Conservation (phyloP, 2,888 invertebrate species). For the Salticus scenicus region DNA sequence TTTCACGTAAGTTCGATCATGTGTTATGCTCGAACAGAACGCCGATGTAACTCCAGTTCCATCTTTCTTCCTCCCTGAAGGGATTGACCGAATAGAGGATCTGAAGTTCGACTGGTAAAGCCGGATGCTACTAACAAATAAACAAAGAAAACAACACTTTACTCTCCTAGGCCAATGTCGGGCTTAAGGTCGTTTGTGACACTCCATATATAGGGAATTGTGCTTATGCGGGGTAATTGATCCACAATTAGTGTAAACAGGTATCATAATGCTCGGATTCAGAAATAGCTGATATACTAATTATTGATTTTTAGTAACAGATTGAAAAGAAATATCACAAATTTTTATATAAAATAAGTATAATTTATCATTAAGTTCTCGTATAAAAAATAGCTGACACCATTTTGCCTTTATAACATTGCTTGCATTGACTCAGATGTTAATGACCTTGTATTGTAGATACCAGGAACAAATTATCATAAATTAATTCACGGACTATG, state of each 20-base stretch:
- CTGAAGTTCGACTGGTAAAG: slow-evolving; percentile 46
- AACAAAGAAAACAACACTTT: not conserved
- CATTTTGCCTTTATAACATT: too few species aligned
- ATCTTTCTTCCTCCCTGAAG: slow-evolving; percentile 31
- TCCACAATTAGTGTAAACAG: slow-evolving; percentile 6
- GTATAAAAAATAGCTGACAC: too few species aligned
- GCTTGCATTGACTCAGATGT: too few species aligned
- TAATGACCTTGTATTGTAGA: too few species aligned
- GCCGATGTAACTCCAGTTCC: slow-evolving; percentile 26
- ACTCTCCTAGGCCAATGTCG: slow-evolving; percentile 58
- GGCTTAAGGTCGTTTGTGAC: slow-evolving; percentile 60
- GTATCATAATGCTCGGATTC: not conserved
- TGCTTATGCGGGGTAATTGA: slow-evolving; percentile 19
- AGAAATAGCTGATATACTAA: too few species aligned
- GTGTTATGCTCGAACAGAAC: slow-evolving; percentile 39
- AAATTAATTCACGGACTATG: too few species aligned
- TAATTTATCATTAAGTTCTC: too few species aligned
- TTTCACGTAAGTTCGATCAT: not conserved
- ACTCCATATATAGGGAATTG: slow-evolving; percentile 25
- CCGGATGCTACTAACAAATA: slow-evolving; percentile 61
- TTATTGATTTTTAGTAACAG: too few species aligned
- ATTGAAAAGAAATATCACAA: too few species aligned
- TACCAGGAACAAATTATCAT: too few species aligned
- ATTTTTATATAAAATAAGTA: too few species aligned
- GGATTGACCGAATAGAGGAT: slow-evolving; percentile 60